phyloP scores from a whole-genome alignment of 2,888 invertebrate species.

The Habroteleia sp. region DNA sequence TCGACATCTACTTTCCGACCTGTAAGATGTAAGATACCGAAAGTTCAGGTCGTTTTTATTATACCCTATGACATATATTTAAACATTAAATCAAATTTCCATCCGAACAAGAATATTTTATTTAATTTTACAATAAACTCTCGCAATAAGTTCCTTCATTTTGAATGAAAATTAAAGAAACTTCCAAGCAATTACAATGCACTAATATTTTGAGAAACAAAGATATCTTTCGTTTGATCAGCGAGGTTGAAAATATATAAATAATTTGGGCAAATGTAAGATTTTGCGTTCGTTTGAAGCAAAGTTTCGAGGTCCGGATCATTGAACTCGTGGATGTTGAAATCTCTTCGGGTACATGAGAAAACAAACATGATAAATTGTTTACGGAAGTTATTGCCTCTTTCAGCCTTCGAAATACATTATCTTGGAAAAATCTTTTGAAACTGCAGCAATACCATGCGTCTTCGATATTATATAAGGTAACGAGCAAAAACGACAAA shows the following conservation, averaged over 20 bases:
- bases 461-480: constrained; percentile 14
- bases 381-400: constrained; percentile 32
- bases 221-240: too few species aligned
- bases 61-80: background rate
- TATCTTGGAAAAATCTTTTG: constrained; percentile 28
- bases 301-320: background rate
- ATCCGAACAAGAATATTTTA: too few species aligned
- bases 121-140: too few species aligned
- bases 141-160: too few species aligned
- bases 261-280: too few species aligned
- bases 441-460: constrained; percentile 32
- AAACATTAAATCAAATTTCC: too few species aligned
- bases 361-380: constrained; percentile 38
- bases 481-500: constrained; percentile 8
- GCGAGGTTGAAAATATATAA: too few species aligned
- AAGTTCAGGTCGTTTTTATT: background rate
- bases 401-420: constrained; percentile 20
- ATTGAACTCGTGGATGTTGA: background rate
- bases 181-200: too few species aligned
- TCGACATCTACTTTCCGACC: constrained; percentile 3
- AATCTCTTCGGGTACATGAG: constrained; percentile 5
- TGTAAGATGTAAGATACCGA: constrained; percentile 2
- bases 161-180: too few species aligned
- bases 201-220: too few species aligned
- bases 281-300: background rate